phyloP scores from a whole-genome alignment of 1,140 invertebrate species.

The Geopemphigus sp. region DNA sequence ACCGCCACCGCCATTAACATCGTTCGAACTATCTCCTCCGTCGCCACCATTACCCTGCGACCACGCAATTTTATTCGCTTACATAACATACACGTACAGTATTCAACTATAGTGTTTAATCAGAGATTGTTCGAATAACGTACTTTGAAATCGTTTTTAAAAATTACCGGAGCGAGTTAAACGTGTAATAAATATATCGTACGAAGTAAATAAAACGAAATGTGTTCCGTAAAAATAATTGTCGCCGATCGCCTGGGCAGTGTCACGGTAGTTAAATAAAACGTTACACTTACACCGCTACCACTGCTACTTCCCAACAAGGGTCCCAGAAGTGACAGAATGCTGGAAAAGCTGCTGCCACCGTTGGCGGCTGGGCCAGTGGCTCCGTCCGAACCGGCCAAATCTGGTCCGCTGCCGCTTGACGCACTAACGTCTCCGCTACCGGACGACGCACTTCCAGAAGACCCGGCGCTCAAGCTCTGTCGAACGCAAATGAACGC shows the following conservation, averaged over 20 bases:
- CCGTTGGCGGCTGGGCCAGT: neutral
- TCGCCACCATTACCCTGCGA: conserved; percentile 38
- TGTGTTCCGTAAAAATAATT: too few relatives aligned
- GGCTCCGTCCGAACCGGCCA: conserved; percentile 1
- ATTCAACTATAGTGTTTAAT: too few relatives aligned
- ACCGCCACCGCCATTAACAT: conserved; percentile 15
- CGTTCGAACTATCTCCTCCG: conserved; percentile 4
- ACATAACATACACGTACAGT: too few relatives aligned
- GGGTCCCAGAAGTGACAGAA: conserved; percentile 28
- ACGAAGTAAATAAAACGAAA: too few relatives aligned
- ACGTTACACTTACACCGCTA: conserved; percentile 47
- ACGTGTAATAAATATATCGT: too few relatives aligned
- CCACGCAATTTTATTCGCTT: too few relatives aligned
- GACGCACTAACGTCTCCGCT: neutral
- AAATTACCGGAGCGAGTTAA: too few relatives aligned
- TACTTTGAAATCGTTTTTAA: too few relatives aligned
- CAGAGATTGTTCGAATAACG: too few relatives aligned
- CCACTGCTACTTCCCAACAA: conserved; percentile 48
- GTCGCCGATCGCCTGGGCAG: too few relatives aligned
- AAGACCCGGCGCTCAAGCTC: conserved; percentile 16
- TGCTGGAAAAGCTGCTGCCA: conserved; percentile 17
- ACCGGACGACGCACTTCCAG: neutral
- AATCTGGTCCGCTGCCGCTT: neutral
- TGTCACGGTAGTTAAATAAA: too few relatives aligned
- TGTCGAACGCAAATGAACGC: neutral